These are phyloP conservation scores for Odocoileus virginianus DNA, from an alignment of 2,113 vertebrate species.

Conservation along the genomic window DNA sequence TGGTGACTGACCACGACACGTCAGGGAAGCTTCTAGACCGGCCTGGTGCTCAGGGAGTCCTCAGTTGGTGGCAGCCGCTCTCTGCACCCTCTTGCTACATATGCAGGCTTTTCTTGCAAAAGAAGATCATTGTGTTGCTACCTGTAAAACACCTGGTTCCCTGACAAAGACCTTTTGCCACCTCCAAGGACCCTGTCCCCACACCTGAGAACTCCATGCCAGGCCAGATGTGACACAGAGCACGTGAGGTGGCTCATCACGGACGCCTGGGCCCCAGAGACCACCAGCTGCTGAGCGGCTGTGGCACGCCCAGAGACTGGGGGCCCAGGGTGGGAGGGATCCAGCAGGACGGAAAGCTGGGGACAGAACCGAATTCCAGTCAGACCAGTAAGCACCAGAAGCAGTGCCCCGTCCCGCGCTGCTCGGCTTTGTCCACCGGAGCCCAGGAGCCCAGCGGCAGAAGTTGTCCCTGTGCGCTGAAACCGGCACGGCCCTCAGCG, in stretches of 20 bases:
- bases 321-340: neutral
- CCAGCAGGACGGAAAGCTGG: neutral
- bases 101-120: neutral
- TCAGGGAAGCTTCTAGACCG: neutral
- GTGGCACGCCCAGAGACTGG: neutral
- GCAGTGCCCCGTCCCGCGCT: neutral
- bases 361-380: accelerated
- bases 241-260: neutral
- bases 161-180: neutral
- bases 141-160: neutral
- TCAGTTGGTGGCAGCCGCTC: neutral
- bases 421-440: neutral
- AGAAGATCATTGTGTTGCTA: neutral
- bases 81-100: neutral
- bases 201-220: neutral
- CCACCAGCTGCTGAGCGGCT: neutral
- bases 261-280: neutral
- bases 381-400: neutral
- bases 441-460: neutral
- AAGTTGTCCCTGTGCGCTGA: accelerated
- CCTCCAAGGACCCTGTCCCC: neutral
- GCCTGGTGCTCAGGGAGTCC: accelerated
- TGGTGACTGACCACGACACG: accelerated
- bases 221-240: neutral
- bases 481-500: accelerated